These are phyloP conservation scores for Folsomia candida DNA, from an alignment of 2,888 invertebrate genomes.

Conservation along the genomic window DNA sequence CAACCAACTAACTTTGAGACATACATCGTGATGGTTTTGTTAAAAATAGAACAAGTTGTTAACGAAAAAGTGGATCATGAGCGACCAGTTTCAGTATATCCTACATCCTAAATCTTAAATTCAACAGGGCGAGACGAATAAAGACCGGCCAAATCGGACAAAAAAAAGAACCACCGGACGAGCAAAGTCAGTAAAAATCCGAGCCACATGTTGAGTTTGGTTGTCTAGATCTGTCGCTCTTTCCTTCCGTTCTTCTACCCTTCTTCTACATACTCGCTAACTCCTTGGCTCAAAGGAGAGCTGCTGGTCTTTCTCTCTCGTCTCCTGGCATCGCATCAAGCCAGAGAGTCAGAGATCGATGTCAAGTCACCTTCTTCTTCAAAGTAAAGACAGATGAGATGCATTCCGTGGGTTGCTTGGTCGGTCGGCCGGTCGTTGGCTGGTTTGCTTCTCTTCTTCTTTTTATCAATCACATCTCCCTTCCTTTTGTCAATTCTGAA, in stretches of 20 bases:
- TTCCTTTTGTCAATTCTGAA: not conserved
- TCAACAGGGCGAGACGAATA: not conserved
- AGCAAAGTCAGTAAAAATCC: not conserved
- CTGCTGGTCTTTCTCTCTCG: too few species aligned
- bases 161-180: not conserved
- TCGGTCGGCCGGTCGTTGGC: not conserved
- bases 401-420: not conserved
- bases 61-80: too few species aligned
- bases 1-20: too few species aligned
- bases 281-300: too few species aligned
- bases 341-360: too few species aligned
- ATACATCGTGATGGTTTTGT: too few species aligned
- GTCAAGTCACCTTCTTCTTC: too few species aligned
- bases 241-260: not conserved
- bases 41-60: too few species aligned
- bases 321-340: too few species aligned
- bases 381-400: not conserved
- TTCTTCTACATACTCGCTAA: too few species aligned
- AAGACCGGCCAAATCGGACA: not conserved
- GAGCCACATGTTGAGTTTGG: constrained; percentile 23
- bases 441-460: not conserved
- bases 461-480: not conserved
- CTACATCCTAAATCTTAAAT: not conserved
- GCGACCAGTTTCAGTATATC: too few species aligned
- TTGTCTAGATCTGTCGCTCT: not conserved